A percentile compares a stretch with the other conserved stretches of the same genome.
Evolutionary conservation across 2,797 vertebrate genomes (phyloP).

Genomic region (Sciurus vulgaris): DNA sequence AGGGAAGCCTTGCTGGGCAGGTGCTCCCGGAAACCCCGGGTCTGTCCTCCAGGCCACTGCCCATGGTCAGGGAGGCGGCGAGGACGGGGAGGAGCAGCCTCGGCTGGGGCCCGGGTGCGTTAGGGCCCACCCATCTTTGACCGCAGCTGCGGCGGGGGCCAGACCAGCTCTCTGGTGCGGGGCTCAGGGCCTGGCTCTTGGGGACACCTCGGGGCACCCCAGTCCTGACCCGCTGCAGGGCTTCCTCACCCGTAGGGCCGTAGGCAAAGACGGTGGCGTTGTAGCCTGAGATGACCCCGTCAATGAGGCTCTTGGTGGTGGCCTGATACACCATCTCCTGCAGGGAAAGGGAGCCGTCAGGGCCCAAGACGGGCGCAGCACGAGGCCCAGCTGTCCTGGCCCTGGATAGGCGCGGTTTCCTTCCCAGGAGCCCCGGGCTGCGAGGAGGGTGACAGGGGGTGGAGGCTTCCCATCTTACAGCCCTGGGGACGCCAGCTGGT

Average conservation of each 20-base stretch:
- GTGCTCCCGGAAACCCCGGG: not conserved
- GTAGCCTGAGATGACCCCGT: conserved; percentile 95
- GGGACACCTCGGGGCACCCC: rapidly evolving
- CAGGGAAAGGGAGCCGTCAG: not conserved
- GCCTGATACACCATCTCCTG: conserved; percentile 95
- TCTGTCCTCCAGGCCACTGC: not conserved
- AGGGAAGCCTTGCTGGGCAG: not conserved
- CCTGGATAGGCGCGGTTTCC: not conserved
- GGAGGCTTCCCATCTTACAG: conserved; percentile 15
- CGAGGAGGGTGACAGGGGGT: not conserved
- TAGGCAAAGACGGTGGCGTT: conserved; percentile 97
- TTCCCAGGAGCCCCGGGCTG: not conserved
- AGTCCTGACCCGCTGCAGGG: rapidly evolving
- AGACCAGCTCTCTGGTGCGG: not conserved
- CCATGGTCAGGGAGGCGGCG: not conserved
- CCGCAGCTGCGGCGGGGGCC: not conserved
- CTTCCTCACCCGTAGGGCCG: conserved; percentile 93
- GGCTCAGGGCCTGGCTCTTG: not conserved
- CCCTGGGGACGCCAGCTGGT: not conserved
- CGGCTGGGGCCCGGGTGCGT: too few species aligned
- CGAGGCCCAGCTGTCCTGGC: rapidly evolving
- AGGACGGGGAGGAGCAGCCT: rapidly evolving
- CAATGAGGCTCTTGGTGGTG: conserved; percentile 94
- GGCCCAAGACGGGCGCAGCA: not conserved
- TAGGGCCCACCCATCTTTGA: not conserved